Conservation (phyloP, 2,113 vertebrate genomes). For the Microtus ochrogaster region DNA sequence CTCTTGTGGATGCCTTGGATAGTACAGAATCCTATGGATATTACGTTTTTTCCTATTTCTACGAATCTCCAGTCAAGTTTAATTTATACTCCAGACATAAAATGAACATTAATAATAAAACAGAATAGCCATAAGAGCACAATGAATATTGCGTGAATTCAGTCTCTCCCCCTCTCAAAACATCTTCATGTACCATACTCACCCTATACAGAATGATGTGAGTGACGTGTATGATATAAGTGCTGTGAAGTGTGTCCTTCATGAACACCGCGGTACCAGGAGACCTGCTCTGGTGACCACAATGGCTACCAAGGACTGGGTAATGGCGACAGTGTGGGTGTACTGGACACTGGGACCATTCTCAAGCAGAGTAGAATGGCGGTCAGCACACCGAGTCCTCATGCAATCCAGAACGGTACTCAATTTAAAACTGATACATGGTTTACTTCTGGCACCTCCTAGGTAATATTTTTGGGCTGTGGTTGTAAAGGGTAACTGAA, state of each 20-base stretch:
- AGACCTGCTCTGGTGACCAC: background rate
- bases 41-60: background rate
- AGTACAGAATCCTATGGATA: background rate
- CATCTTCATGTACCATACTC: background rate
- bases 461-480: background rate
- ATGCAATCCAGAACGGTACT: background rate
- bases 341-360: background rate
- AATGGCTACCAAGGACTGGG: too few species aligned
- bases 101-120: background rate
- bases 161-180: background rate
- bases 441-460: background rate
- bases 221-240: background rate
- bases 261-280: too few species aligned
- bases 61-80: background rate
- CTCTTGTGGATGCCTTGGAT: background rate
- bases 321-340: background rate
- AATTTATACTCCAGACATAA: background rate
- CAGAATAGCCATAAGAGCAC: background rate
- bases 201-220: background rate
- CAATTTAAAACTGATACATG: background rate
- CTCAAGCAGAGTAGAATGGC: background rate
- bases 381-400: background rate
- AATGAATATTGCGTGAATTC: background rate
- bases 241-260: too few species aligned
- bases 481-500: background rate